phyloP scores from a whole-genome alignment of 2,113 vertebrate genomes.

The Apistogramma diplotaenia region DNA sequence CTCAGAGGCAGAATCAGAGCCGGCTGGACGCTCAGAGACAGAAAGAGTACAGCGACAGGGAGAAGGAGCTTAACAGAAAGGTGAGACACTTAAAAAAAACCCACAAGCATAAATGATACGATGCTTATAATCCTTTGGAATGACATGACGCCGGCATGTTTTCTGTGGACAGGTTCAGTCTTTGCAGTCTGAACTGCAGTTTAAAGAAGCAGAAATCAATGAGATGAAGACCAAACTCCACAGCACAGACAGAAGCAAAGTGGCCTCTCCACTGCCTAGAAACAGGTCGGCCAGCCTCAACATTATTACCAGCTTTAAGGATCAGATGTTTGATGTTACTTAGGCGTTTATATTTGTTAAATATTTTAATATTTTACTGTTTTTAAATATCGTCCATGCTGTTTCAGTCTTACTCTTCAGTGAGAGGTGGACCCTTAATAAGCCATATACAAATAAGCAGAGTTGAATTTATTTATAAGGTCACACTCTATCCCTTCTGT shows the following conservation, averaged over 20 bases:
- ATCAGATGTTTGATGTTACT: neutral
- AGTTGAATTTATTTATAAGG: neutral
- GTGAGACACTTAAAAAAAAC: constrained; percentile 56
- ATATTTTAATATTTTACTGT: neutral
- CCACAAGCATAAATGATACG: neutral
- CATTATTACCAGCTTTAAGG: neutral
- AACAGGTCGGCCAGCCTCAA: constrained; percentile 74
- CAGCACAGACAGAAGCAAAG: constrained; percentile 77
- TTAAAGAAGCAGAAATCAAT: constrained; percentile 96
- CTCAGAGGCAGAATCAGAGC: constrained; percentile 80
- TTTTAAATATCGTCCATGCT: neutral
- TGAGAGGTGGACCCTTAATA: neutral
- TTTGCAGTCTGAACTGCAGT: constrained; percentile 89
- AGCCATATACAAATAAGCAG: no score
- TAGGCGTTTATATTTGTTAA: neutral
- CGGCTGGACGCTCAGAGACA: constrained; percentile 80
- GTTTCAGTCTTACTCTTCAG: neutral
- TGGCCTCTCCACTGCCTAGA: constrained; percentile 44
- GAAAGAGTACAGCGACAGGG: constrained; percentile 80
- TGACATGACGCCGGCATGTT: neutral
- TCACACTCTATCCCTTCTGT: neutral
- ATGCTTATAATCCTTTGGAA: neutral
- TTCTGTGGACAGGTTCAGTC: constrained; percentile 82
- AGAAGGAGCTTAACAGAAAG: constrained; percentile 90
- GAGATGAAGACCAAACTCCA: constrained; percentile 87